A percentile compares a stretch with the other conserved stretches of the same genome.
These are phyloP conservation scores for Habrosyne pyritoides DNA, from an alignment of 2,888 invertebrate genomes.

Conservation along the genomic window DNA sequence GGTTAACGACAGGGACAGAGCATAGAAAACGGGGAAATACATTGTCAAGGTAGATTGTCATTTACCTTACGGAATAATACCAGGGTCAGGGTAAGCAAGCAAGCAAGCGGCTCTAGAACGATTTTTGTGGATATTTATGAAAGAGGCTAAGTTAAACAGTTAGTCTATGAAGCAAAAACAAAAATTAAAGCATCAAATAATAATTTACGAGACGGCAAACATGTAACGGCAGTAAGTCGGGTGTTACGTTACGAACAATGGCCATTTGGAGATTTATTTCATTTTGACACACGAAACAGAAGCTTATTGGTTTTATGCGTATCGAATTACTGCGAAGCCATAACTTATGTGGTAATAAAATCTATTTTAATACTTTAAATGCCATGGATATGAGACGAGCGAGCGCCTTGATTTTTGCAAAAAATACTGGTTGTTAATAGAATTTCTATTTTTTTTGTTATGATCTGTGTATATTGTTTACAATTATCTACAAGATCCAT, in stretches of 20 bases:
- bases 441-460: not conserved
- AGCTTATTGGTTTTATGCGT: constrained; percentile 37
- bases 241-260: constrained; percentile 40
- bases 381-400: not conserved
- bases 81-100: too few species aligned
- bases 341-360: constrained; percentile 13
- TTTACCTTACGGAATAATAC: too few species aligned
- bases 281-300: constrained; percentile 34
- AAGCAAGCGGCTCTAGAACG: too few species aligned
- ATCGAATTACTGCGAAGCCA: constrained; percentile 33
- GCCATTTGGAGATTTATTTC: constrained; percentile 29
- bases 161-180: not conserved
- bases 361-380: constrained; percentile 36
- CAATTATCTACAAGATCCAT: too few species aligned
- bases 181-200: constrained; percentile 26
- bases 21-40: too few species aligned
- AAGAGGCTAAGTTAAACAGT: too few species aligned
- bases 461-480: too few species aligned
- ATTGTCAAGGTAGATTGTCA: too few species aligned
- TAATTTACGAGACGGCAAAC: constrained; percentile 38
- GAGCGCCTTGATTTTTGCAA: not conserved
- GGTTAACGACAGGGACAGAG: too few species aligned
- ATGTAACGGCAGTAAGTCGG: constrained; percentile 21
- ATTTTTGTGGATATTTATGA: too few species aligned
- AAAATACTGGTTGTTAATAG: too few species aligned